Percentiles rank a stretch among this genome's conserved stretches.
Evolutionary conservation across 30 jellyfish, hydroid and myxozoan genomes (phyloP).

Genomic region (Cassiopea xamachana): DNA sequence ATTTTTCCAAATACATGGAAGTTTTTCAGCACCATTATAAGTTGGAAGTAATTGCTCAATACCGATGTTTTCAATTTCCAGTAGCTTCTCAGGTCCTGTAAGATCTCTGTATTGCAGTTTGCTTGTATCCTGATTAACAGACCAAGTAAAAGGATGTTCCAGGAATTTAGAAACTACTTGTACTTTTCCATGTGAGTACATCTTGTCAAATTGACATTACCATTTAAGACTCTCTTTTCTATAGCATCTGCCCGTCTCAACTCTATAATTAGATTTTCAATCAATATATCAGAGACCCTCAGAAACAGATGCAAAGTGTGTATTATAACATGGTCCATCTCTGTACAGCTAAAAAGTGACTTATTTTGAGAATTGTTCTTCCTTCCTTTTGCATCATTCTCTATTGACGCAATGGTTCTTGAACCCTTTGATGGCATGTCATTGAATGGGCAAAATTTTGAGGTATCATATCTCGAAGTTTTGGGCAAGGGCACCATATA

Average conservation of each 20-base stretch:
- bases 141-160: background rate
- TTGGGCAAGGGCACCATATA: conserved; percentile 57
- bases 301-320: conserved; percentile 57
- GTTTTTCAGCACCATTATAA: background rate
- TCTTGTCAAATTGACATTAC: background rate
- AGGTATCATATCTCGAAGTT: conserved; percentile 1
- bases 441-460: conserved; percentile 18
- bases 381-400: conserved; percentile 4
- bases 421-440: background rate
- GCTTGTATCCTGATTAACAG: conserved; percentile 2
- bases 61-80: background rate
- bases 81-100: conserved; percentile 61
- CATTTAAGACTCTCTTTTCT: conserved; percentile 8
- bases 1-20: conserved; percentile 45
- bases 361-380: conserved; percentile 1
- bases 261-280: conserved; percentile 20
- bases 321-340: conserved; percentile 33
- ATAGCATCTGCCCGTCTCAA: conserved; percentile 12
- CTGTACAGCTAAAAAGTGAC: conserved; percentile 19
- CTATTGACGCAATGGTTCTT: conserved; percentile 23
- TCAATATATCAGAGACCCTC: conserved; percentile 37
- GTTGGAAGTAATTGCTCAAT: conserved; percentile 11
- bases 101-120: conserved; percentile 3
- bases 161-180: background rate
- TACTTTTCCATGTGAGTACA: background rate